phyloP scores from a whole-genome alignment of 2,888 invertebrate genomes.

The Mythimna lalbum region DNA sequence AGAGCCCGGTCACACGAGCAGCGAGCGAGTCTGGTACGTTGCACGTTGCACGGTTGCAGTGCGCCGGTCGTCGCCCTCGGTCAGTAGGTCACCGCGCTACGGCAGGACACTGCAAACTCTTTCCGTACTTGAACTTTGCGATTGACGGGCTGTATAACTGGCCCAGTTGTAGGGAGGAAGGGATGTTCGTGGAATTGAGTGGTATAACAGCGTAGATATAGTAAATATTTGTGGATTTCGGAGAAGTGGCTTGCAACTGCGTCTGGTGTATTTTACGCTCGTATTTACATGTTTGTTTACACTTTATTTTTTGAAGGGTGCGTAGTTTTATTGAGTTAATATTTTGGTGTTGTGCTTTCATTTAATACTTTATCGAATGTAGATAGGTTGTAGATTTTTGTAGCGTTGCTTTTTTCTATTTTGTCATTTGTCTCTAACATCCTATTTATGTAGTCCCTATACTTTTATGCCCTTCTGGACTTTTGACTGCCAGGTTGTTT shows the following conservation, averaged over 20 bases:
- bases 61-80: constrained; percentile 86
- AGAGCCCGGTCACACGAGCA: constrained; percentile 40
- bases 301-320: background rate
- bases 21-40: constrained; percentile 45
- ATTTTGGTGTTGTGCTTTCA: background rate
- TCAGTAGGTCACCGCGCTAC: constrained; percentile 83
- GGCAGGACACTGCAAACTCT: constrained; percentile 74
- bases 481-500: no score
- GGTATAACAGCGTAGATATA: constrained; percentile 9
- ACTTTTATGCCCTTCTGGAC: no score
- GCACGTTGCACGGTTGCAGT: constrained; percentile 64
- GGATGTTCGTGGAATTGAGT: constrained; percentile 48
- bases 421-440: background rate
- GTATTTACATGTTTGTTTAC: constrained; percentile 19
- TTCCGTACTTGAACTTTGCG: constrained; percentile 82
- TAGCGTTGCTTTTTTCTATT: background rate
- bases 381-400: background rate
- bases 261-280: constrained; percentile 11
- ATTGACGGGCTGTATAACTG: constrained; percentile 58
- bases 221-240: constrained; percentile 44
- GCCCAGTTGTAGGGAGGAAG: constrained; percentile 44
- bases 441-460: no score
- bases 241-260: constrained; percentile 31
- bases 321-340: background rate
- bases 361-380: background rate